phyloP scores from a whole-genome alignment of 64 coral and sea anemone genomes.

The Stichodactyla mertensii region DNA sequence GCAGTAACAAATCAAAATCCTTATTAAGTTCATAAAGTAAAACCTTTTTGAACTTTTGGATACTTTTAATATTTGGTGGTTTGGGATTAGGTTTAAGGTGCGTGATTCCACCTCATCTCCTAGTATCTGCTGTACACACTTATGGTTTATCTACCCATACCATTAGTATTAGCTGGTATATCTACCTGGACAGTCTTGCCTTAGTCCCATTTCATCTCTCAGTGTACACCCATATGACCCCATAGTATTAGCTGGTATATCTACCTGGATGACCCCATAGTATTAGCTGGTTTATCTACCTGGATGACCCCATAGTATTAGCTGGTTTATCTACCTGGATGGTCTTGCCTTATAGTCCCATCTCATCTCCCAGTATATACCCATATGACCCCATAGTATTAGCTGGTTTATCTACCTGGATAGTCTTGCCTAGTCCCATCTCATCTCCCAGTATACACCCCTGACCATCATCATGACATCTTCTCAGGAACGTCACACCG shows the following conservation, averaged over 20 bases:
- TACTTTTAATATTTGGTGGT: no score
- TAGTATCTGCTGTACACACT: no score
- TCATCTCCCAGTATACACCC: constrained; percentile 85
- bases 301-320: not conserved
- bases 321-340: constrained; percentile 47
- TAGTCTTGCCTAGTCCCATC: constrained; percentile 90
- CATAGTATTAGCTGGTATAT: not conserved
- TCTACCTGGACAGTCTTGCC: constrained; percentile 52
- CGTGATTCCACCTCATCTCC: constrained; percentile 84
- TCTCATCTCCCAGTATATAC: constrained; percentile 79
- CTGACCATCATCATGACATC: constrained; percentile 28
- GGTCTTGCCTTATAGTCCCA: constrained; percentile 89
- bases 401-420: constrained; percentile 48
- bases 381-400: constrained; percentile 12
- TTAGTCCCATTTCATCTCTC: constrained; percentile 73
- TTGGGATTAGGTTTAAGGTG: constrained; percentile 3
- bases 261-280: not conserved
- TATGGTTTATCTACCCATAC: constrained; percentile 31
- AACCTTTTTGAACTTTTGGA: no score
- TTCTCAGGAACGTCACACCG: constrained; percentile 53
- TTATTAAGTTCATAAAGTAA: no score
- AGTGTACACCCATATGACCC: constrained; percentile 55
- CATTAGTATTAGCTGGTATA: not conserved
- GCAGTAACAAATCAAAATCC: no score
- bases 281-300: not conserved